These are phyloP conservation scores for Liodrosophila aerea DNA, from an alignment of 2,888 invertebrate genomes.

Conservation along the genomic window DNA sequence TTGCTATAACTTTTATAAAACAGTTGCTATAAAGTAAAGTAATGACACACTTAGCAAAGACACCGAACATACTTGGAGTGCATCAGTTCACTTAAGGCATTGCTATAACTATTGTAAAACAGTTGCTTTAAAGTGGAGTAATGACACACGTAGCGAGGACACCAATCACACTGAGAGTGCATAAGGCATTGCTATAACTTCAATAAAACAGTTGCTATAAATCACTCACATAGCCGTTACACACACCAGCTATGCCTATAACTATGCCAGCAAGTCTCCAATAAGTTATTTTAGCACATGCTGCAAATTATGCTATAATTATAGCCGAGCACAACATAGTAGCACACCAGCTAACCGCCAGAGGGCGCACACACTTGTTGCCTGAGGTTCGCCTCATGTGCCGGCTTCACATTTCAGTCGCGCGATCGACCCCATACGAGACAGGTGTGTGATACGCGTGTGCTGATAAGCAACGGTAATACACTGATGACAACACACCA, in stretches of 20 bases:
- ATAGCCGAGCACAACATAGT: too few relatives aligned
- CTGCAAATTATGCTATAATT: conserved; percentile 27
- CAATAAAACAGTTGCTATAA: too few relatives aligned
- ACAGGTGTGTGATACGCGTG: conserved; percentile 48
- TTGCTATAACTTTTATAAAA: too few relatives aligned
- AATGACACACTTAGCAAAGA: too few relatives aligned
- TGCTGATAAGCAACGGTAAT: conserved; percentile 57
- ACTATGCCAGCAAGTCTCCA: conserved; percentile 37
- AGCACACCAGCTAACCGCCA: conserved; percentile 8
- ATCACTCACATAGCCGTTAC: background rate
- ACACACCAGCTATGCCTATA: background rate
- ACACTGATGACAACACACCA: background rate
- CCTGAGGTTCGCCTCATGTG: conserved; percentile 2
- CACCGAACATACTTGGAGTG: too few relatives aligned
- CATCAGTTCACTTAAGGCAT: too few relatives aligned
- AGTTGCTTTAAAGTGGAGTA: too few relatives aligned
- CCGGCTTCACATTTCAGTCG: conserved; percentile 41
- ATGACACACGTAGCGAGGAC: too few relatives aligned
- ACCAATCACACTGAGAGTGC: too few relatives aligned
- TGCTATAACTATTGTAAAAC: too few relatives aligned
- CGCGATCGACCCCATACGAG: conserved; percentile 56
- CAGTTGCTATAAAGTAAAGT: too few relatives aligned
- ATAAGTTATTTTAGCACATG: background rate
- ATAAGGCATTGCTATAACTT: background rate
- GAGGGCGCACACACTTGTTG: conserved; percentile 22